phyloP scores from a whole-genome alignment of 2,888 invertebrate genomes.

The Trissoscelio sp. region DNA sequence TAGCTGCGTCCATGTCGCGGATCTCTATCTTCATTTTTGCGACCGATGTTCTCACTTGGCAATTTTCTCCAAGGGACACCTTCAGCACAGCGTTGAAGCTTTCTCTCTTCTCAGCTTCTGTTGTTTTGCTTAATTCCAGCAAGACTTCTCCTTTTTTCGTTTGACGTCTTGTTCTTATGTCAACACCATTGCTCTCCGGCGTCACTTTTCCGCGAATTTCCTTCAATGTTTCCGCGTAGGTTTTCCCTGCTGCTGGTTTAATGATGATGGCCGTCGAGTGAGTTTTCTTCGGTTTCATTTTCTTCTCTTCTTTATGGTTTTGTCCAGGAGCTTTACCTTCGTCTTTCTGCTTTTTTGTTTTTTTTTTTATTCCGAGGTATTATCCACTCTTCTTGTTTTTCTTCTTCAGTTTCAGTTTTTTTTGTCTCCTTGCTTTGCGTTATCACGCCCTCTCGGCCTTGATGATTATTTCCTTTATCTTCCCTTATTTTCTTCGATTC shows the following conservation, averaged over 20 bases:
- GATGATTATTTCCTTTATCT: too few relatives aligned
- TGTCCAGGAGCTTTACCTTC: too few relatives aligned
- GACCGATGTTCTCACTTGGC: not conserved
- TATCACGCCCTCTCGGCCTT: too few relatives aligned
- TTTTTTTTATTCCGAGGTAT: too few relatives aligned
- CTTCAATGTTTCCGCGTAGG: constrained; percentile 22
- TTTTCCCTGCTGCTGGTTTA: not conserved
- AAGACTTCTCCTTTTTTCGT: constrained; percentile 10
- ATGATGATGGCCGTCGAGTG: constrained; percentile 30
- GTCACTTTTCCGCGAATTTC: constrained; percentile 14
- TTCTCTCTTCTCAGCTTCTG: not conserved
- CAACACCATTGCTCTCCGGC: constrained; percentile 1
- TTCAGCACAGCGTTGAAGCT: not conserved
- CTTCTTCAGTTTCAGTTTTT: too few relatives aligned
- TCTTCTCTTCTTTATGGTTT: too few relatives aligned
- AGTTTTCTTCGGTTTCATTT: too few relatives aligned
- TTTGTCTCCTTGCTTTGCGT: too few relatives aligned
- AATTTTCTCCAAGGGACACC: not conserved
- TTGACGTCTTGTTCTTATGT: constrained; percentile 8
- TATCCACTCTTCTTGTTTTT: too few relatives aligned
- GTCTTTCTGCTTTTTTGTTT: too few relatives aligned
- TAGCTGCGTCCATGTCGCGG: constrained; percentile 11
- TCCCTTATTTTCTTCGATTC: too few relatives aligned
- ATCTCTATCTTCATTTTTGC: constrained; percentile 1
- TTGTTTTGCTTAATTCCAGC: not conserved